phyloP scores from a whole-genome alignment of 2,797 vertebrate species.

The Protosalanx chinensis region DNA sequence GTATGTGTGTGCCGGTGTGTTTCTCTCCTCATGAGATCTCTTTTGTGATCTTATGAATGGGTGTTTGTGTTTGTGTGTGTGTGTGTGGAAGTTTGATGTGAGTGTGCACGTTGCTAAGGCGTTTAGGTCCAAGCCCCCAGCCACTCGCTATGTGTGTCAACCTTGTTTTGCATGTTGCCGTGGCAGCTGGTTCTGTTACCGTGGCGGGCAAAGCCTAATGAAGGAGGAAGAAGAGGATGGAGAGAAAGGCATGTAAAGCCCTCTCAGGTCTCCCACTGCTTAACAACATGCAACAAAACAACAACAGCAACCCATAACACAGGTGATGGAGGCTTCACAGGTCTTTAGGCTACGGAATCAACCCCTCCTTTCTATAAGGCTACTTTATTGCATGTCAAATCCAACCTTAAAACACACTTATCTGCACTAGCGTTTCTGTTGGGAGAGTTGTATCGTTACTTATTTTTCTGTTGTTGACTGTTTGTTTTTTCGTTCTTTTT shows the following conservation, averaged over 20 bases:
- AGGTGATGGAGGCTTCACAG: too few relatives aligned
- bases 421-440: too few relatives aligned
- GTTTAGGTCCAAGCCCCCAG: constrained; percentile 49
- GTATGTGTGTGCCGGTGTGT: constrained; percentile 7
- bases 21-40: too few relatives aligned
- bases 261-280: not conserved
- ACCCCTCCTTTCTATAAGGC: too few relatives aligned
- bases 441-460: too few relatives aligned
- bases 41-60: not conserved
- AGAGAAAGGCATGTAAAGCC: constrained; percentile 17
- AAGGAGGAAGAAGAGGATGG: constrained; percentile 35
- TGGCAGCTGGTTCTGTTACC: constrained; percentile 56
- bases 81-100: constrained; percentile 1
- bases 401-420: too few relatives aligned
- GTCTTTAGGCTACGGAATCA: too few relatives aligned
- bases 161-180: constrained; percentile 54
- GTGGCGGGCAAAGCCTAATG: constrained; percentile 45
- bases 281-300: not conserved
- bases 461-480: too few relatives aligned
- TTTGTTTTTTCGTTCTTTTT: too few relatives aligned
- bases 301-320: too few relatives aligned
- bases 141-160: constrained; percentile 52
- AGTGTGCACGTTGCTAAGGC: constrained; percentile 48
- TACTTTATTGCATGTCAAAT: too few relatives aligned
- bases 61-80: constrained; percentile 16